Evolutionary conservation across 2,888 invertebrate genomes (phyloP).

Genomic region (Nycteola revayana): DNA sequence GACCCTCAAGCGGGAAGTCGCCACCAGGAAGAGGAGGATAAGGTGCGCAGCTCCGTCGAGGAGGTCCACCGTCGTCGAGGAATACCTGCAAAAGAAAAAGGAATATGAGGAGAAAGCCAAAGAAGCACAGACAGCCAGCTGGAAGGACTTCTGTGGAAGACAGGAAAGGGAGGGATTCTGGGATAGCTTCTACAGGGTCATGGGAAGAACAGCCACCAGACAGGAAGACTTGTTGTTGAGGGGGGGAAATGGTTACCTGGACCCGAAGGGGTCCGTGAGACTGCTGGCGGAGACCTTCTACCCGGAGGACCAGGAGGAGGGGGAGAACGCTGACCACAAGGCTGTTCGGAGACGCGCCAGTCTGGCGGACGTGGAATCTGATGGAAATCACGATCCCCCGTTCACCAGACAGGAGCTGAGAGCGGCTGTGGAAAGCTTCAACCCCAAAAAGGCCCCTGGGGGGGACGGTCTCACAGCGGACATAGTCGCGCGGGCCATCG

Average conservation of each 20-base stretch:
- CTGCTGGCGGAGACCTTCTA: constrained; percentile 7
- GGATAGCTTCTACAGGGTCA: constrained; percentile 1
- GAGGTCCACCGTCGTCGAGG: constrained; percentile 6
- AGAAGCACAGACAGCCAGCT: constrained; percentile 9
- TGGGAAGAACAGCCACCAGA: constrained; percentile 1
- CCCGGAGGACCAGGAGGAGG: not conserved
- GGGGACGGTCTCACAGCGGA: constrained; percentile 8
- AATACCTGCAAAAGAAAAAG: constrained; percentile 18
- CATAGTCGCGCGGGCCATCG: not conserved
- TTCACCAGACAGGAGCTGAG: constrained; percentile 12
- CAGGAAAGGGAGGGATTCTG: constrained; percentile 18
- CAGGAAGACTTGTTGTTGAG: not conserved
- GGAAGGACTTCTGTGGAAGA: constrained; percentile 20
- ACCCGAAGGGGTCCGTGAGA: constrained; percentile 4
- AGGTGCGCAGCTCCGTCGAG: constrained; percentile 13
- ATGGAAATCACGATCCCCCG: constrained; percentile 9
- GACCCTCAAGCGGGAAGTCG: constrained; percentile 8
- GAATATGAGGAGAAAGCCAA: constrained; percentile 7
- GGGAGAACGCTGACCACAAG: not conserved
- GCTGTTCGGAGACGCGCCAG: not conserved
- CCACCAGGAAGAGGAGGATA: constrained; percentile 14
- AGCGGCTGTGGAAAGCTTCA: not conserved
- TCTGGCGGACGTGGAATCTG: not conserved
- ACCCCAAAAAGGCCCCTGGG: constrained; percentile 12
- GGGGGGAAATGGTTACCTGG: not conserved